phyloP scores from a whole-genome alignment of 2,888 invertebrate genomes.

The Steinernema scapterisci region DNA sequence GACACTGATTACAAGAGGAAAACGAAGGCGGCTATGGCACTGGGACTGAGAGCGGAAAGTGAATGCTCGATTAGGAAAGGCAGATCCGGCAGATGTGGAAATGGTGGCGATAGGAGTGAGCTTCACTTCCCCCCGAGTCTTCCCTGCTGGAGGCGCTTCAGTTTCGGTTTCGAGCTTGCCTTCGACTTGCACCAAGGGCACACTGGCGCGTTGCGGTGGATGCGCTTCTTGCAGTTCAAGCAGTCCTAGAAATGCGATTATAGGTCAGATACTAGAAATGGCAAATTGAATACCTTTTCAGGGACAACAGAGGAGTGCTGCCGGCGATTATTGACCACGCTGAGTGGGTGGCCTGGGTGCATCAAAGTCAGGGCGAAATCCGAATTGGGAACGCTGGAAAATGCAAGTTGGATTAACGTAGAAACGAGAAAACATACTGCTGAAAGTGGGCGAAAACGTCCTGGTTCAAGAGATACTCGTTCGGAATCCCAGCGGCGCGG shows the following conservation, averaged over 20 bases:
- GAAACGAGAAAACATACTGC: background rate
- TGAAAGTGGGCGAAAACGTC: background rate
- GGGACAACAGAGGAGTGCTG: background rate
- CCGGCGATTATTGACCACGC: background rate
- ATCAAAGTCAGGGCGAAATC: background rate
- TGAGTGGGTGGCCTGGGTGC: background rate
- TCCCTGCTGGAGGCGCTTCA: too few species aligned
- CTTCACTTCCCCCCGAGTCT: too few species aligned
- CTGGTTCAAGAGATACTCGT: background rate
- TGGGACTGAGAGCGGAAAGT: too few species aligned
- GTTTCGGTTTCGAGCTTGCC: background rate
- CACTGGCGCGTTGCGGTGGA: slow-evolving; percentile 10
- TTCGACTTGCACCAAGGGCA: slow-evolving; percentile 9
- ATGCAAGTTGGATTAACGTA: background rate
- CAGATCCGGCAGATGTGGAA: too few species aligned
- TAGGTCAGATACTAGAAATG: background rate
- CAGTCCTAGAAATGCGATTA: background rate
- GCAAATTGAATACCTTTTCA: background rate
- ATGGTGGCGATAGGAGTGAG: too few species aligned
- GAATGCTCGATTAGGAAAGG: too few species aligned
- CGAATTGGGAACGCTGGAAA: background rate
- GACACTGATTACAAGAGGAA: too few species aligned
- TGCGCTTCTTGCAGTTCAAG: background rate
- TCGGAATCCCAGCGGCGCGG: slow-evolving; percentile 7
- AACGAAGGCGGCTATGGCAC: too few species aligned